phyloP scores from a whole-genome alignment of 2,797 vertebrate species.

The Danio aesculapii region DNA sequence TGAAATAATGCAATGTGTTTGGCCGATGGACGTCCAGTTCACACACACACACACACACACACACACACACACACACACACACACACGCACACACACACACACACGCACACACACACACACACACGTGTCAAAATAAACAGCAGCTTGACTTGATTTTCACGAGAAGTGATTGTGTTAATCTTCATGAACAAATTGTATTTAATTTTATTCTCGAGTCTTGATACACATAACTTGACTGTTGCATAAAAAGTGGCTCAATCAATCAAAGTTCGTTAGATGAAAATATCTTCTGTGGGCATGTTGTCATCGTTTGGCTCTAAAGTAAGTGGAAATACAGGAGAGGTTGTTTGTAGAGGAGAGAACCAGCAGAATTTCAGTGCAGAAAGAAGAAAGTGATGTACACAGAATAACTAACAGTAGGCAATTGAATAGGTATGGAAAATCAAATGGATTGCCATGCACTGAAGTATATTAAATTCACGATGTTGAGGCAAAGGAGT shows the following conservation, averaged over 20 bases:
- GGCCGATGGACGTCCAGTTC: conserved; percentile 1
- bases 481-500: no score
- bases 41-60: no score
- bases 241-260: not conserved
- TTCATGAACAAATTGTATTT: not conserved
- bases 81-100: no score
- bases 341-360: not conserved
- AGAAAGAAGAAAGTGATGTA: not conserved
- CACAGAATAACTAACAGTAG: no score
- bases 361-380: not conserved
- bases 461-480: no score
- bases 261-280: not conserved
- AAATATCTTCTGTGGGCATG: not conserved
- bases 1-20: not conserved
- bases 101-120: conserved; percentile 4
- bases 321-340: not conserved
- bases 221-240: not conserved
- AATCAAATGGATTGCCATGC: no score
- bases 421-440: no score
- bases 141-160: conserved; percentile 9
- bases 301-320: conserved; percentile 2
- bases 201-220: not conserved
- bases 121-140: not conserved
- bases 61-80: no score
- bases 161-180: conserved; percentile 1